Evolutionary conservation across 2,888 invertebrate genomes (phyloP).

Genomic region (Himalopsyche anomala): DNA sequence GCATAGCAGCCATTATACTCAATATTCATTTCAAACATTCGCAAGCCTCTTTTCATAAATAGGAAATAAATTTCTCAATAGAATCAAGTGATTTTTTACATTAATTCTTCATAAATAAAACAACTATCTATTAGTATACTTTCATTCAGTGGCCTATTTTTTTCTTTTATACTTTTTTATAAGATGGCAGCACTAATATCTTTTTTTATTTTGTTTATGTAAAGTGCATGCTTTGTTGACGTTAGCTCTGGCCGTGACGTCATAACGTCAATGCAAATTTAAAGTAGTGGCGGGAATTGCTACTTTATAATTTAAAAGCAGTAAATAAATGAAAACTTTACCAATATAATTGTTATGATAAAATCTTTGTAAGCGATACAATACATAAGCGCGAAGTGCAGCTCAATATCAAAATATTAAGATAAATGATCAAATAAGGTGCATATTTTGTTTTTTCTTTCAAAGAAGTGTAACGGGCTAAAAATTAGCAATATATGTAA

Average conservation of each 20-base stretch:
- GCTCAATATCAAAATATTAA: no score
- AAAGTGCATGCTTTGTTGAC: slow-evolving; percentile 61
- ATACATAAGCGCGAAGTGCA: no score
- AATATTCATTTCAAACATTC: slow-evolving; percentile 17
- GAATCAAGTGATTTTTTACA: neutral
- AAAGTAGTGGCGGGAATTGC: slow-evolving; percentile 22
- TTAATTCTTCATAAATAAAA: neutral
- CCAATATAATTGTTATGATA: no score
- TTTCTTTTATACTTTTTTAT: neutral
- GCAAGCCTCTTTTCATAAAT: neutral
- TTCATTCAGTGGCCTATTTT: neutral
- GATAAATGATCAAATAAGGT: no score
- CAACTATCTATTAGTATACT: neutral
- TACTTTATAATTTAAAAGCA: neutral
- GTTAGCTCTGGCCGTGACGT: slow-evolving; percentile 54
- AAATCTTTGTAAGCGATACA: no score
- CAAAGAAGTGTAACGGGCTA: no score
- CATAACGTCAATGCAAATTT: slow-evolving; percentile 55
- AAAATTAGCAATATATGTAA: no score
- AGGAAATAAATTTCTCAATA: neutral
- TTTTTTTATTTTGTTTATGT: slow-evolving; percentile 63
- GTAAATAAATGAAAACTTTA: no score
- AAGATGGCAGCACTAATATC: slow-evolving; percentile 49
- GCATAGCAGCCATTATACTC: neutral
- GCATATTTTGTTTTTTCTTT: no score